A percentile compares a stretch with the other conserved stretches of the same genome.
These are phyloP conservation scores for Cacatua alba DNA, from an alignment of 2,113 vertebrate genomes.

Conservation along the genomic window DNA sequence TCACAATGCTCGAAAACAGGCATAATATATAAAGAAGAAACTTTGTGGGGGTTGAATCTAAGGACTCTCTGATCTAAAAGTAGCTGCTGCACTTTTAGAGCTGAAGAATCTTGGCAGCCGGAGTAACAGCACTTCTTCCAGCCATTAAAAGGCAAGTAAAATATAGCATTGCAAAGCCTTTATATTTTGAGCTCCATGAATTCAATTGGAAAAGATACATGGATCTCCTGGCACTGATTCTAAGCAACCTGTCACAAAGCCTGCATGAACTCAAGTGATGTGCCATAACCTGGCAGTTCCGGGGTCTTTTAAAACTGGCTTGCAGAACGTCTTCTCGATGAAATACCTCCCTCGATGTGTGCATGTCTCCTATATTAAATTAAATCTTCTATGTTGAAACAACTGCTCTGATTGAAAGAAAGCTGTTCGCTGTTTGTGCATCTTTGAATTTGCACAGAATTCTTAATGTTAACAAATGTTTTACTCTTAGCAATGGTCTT, in stretches of 20 bases:
- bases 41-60: neutral
- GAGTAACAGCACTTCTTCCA: neutral
- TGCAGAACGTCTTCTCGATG: fast-evolving
- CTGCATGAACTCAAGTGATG: neutral
- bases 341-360: neutral
- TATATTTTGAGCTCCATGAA: neutral
- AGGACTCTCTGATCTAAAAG: conserved; percentile 33
- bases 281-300: neutral
- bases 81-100: neutral
- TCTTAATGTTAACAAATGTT: neutral
- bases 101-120: conserved; percentile 15
- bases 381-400: fast-evolving
- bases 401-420: neutral
- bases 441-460: neutral
- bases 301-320: neutral
- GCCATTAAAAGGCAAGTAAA: conserved; percentile 6
- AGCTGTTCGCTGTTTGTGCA: neutral
- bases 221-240: neutral
- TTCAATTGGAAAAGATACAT: neutral
- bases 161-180: neutral
- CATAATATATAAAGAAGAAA: neutral
- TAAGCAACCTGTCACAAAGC: neutral
- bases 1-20: neutral
- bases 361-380: fast-evolving
- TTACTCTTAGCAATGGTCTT: neutral